Evolutionary conservation across 2,797 vertebrate species (phyloP).

Genomic region (Crax fasciolata): DNA sequence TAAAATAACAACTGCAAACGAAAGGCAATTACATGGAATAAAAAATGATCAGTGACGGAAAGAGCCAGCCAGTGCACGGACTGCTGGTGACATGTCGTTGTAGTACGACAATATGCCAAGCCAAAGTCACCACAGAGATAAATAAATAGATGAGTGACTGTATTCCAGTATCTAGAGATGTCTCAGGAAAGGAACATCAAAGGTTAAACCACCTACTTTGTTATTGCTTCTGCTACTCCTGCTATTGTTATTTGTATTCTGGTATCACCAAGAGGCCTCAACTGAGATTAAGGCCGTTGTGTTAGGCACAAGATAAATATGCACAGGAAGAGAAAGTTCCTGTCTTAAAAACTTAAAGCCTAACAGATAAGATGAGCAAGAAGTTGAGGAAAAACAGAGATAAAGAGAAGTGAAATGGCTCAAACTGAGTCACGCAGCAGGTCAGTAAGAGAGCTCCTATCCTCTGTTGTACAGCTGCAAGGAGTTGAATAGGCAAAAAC

Average conservation of each 20-base stretch:
- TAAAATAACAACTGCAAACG: slow-evolving; percentile 55
- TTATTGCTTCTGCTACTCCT: slow-evolving; percentile 68
- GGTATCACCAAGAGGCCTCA: slow-evolving; percentile 62
- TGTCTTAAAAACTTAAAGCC: slow-evolving; percentile 34
- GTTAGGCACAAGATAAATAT: slow-evolving; percentile 65
- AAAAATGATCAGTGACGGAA: slow-evolving; percentile 22
- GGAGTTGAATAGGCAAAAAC: background rate
- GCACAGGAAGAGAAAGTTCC: slow-evolving; percentile 66
- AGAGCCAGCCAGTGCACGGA: background rate
- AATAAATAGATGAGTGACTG: background rate
- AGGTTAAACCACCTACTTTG: slow-evolving; percentile 65
- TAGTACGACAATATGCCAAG: slow-evolving; percentile 20
- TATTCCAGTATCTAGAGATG: slow-evolving; percentile 4
- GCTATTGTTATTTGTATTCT: slow-evolving; percentile 74
- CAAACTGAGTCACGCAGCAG: slow-evolving; percentile 22
- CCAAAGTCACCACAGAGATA: slow-evolving; percentile 29
- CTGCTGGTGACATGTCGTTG: slow-evolving; percentile 1
- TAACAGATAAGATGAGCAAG: slow-evolving; percentile 59
- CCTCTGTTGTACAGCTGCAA: background rate
- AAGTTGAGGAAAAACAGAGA: slow-evolving; percentile 37
- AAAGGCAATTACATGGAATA: slow-evolving; percentile 39
- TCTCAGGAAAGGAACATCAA: slow-evolving; percentile 27
- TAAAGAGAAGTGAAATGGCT: slow-evolving; percentile 38
- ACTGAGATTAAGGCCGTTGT: background rate
- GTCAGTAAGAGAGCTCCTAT: background rate